Conservation (phyloP, 2,888 invertebrate genomes). For the Sesia bembeciformis region DNA sequence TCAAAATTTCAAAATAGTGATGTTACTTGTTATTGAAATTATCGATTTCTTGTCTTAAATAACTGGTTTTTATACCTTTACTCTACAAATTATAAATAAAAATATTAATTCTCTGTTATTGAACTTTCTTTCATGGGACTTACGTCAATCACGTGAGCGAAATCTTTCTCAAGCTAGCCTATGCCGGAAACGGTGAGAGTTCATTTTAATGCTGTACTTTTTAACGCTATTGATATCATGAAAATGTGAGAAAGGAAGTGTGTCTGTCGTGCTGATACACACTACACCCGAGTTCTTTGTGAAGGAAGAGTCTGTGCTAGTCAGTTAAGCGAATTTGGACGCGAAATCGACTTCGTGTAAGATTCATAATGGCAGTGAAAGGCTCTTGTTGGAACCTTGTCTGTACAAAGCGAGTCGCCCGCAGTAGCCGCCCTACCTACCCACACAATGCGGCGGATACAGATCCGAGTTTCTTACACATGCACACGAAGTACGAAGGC, state of each 20-base stretch:
- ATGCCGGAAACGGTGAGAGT: slow-evolving; percentile 56
- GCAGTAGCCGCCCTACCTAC: slow-evolving; percentile 67
- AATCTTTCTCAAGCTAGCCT: slow-evolving; percentile 37
- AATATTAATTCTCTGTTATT: neutral
- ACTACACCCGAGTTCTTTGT: slow-evolving; percentile 49
- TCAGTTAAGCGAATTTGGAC: slow-evolving; percentile 47
- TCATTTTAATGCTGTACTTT: slow-evolving; percentile 49
- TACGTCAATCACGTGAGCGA: slow-evolving; percentile 18
- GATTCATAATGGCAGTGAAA: slow-evolving; percentile 63
- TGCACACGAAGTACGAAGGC: slow-evolving; percentile 62
- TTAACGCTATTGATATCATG: slow-evolving; percentile 62
- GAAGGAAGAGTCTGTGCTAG: slow-evolving; percentile 39
- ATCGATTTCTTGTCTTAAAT: no score
- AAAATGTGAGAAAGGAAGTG: slow-evolving; percentile 73
- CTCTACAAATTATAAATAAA: neutral
- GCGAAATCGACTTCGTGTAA: slow-evolving; percentile 39
- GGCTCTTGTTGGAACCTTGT: slow-evolving; percentile 52
- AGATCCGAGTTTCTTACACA: slow-evolving; percentile 69
- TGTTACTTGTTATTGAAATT: slow-evolving; percentile 9
- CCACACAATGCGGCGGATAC: slow-evolving; percentile 71
- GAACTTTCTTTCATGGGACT: neutral
- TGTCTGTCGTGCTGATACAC: slow-evolving; percentile 57
- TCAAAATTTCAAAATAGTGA: slow-evolving; percentile 33
- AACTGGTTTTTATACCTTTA: neutral
- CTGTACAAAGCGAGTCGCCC: slow-evolving; percentile 54